Evolutionary conservation across 2,113 vertebrate species (phyloP).

Genomic region (Sciurus niger): DNA sequence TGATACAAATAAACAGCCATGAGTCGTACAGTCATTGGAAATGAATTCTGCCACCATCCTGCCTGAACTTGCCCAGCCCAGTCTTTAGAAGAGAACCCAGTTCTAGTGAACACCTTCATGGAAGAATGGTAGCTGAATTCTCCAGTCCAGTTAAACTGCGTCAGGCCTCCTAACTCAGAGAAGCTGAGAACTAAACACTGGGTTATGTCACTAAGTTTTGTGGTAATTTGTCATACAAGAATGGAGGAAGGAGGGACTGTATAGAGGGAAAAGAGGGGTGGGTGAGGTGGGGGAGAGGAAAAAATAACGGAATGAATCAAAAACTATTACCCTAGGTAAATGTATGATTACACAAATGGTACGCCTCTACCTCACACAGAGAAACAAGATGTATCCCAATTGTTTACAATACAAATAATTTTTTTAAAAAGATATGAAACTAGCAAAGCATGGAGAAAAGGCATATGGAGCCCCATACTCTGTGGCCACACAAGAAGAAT

Average conservation of each 20-base stretch:
- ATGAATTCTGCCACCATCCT: background rate
- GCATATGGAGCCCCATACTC: fast-evolving
- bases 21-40: background rate
- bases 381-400: no score
- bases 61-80: background rate
- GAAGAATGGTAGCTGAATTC: background rate
- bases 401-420: no score
- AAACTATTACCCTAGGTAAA: no score
- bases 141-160: background rate
- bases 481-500: background rate
- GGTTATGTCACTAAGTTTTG: background rate
- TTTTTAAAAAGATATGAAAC: background rate
- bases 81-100: background rate
- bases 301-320: no score
- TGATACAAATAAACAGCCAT: background rate
- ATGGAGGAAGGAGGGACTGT: no score
- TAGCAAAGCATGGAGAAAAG: background rate
- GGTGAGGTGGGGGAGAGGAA: no score
- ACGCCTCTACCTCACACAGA: no score
- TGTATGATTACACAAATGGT: no score
- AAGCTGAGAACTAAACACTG: background rate
- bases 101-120: background rate
- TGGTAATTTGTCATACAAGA: background rate
- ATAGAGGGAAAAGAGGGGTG: no score
- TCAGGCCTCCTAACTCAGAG: background rate